phyloP scores from a whole-genome alignment of 2,113 vertebrate species.

The Rynchops niger region DNA sequence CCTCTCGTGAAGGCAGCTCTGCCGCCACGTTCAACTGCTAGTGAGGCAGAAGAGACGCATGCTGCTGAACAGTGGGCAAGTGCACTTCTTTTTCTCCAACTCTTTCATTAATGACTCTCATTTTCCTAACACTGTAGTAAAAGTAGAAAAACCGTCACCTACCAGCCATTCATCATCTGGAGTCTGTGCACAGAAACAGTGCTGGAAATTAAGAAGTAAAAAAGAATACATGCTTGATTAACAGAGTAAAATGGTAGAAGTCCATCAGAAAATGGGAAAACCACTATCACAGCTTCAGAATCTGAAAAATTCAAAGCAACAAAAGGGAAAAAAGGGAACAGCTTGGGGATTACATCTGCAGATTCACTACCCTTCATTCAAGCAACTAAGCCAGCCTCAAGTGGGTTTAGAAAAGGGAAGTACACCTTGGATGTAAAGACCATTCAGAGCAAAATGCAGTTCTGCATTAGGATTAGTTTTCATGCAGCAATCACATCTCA shows the following conservation, averaged over 20 bases:
- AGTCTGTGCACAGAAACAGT: background rate
- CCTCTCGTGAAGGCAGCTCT: background rate
- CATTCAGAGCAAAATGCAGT: background rate
- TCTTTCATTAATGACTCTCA: background rate
- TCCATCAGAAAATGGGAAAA: background rate
- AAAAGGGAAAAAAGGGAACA: background rate
- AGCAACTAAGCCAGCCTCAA: background rate
- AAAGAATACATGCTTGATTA: background rate
- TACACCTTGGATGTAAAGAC: background rate
- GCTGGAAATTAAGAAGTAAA: background rate
- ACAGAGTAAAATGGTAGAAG: background rate
- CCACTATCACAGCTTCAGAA: background rate
- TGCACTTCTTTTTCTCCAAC: background rate
- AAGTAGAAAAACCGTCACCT: background rate
- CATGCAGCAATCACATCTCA: background rate
- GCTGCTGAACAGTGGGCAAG: background rate
- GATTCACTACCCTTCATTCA: background rate
- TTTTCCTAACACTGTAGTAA: background rate
- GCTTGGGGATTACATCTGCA: background rate
- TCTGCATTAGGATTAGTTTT: background rate
- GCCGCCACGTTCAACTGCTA: background rate
- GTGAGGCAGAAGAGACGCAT: background rate
- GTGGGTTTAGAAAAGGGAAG: background rate
- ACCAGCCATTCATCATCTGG: background rate
- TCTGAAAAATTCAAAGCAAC: background rate